Percentiles rank a stretch among this genome's conserved stretches.
phyloP scores from a whole-genome alignment of 2,888 invertebrate species.

The Sepioteuthis lessoniana region DNA sequence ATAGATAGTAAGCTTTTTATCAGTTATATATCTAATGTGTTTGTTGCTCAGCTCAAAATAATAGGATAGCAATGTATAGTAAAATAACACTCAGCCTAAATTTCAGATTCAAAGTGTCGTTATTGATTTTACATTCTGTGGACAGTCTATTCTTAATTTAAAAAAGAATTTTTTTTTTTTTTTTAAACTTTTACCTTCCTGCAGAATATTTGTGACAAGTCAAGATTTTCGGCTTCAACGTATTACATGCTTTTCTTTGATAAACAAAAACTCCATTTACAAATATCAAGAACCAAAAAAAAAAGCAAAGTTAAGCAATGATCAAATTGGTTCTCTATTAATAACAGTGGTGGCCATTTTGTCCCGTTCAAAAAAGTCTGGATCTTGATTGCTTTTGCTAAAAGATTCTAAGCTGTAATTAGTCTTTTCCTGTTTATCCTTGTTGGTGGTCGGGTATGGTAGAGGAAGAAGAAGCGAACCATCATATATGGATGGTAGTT shows the following conservation, averaged over 20 bases:
- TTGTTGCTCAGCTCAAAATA: too few species aligned
- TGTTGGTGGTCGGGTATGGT: not conserved
- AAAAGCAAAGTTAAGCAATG: not conserved
- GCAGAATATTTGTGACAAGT: too few species aligned
- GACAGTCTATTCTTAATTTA: too few species aligned
- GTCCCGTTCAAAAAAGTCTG: not conserved
- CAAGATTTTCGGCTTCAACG: too few species aligned
- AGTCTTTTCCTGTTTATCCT: conserved; percentile 34
- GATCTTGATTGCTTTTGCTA: not conserved
- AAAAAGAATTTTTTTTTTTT: too few species aligned
- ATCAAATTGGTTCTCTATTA: not conserved
- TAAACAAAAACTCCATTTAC: not conserved
- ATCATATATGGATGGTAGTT: not conserved
- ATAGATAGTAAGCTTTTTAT: too few species aligned
- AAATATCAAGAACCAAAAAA: not conserved
- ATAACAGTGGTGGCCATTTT: not conserved
- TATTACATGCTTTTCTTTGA: not conserved
- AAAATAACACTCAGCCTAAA: too few species aligned
- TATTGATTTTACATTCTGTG: too few species aligned
- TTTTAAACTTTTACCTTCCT: too few species aligned
- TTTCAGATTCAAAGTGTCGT: too few species aligned
- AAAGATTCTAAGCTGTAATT: not conserved
- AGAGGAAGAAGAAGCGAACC: not conserved
- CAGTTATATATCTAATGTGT: too few species aligned
- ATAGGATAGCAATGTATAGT: too few species aligned